phyloP scores from a whole-genome alignment of 2,797 vertebrate species.

The Mormyrops boulengeri region DNA sequence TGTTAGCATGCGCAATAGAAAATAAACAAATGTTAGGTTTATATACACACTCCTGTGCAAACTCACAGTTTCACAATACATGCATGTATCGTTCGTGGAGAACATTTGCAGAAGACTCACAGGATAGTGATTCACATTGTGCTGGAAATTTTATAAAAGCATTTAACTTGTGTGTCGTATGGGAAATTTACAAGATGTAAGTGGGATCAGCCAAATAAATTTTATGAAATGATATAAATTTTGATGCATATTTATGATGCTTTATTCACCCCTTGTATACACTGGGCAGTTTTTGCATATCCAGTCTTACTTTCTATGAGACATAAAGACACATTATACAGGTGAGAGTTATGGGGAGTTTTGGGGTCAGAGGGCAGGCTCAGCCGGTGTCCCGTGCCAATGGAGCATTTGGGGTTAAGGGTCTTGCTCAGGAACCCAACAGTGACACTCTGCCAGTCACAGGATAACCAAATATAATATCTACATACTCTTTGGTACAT shows the following conservation, averaged over 20 bases:
- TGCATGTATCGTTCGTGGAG: background rate
- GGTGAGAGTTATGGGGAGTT: background rate
- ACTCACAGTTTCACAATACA: background rate
- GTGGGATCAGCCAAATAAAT: background rate
- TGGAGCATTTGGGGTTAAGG: background rate
- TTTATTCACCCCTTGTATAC: background rate
- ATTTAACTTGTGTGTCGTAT: background rate
- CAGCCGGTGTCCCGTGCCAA: background rate
- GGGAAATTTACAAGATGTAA: background rate
- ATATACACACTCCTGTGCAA: background rate
- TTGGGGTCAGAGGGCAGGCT: background rate
- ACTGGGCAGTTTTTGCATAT: background rate
- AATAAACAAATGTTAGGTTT: background rate
- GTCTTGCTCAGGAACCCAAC: background rate
- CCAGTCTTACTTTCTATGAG: background rate
- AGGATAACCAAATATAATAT: background rate
- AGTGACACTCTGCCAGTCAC: background rate
- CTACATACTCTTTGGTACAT: background rate
- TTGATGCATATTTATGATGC: background rate
- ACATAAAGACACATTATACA: background rate
- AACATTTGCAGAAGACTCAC: background rate
- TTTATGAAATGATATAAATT: background rate
- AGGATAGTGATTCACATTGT: background rate
- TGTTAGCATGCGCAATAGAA: background rate
- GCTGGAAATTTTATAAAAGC: background rate